Evolutionary conservation across 2,797 vertebrate genomes (phyloP).

Genomic region (Otolemur crassicaudatus): DNA sequence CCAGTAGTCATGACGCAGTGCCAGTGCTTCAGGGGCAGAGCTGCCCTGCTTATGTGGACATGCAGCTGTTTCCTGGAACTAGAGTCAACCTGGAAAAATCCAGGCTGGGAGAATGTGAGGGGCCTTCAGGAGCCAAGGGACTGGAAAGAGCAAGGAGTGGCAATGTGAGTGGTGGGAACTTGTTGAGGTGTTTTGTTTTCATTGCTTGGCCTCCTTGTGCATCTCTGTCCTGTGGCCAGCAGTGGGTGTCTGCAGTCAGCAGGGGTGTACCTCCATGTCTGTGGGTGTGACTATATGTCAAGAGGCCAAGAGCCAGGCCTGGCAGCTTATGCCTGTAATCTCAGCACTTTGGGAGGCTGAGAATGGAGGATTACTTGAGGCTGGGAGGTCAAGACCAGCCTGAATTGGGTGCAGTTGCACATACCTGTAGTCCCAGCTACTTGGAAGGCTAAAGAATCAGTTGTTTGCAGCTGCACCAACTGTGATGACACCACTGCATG

Average conservation of each 20-base stretch:
- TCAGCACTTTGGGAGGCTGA: neutral
- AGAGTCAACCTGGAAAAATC: conserved; percentile 62
- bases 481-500: neutral
- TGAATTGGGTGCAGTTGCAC: neutral
- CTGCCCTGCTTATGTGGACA: conserved; percentile 3
- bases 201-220: neutral
- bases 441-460: neutral
- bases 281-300: neutral
- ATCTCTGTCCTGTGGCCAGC: neutral
- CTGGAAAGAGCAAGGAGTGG: neutral
- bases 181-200: neutral
- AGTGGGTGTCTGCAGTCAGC: neutral
- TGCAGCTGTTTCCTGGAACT: conserved; percentile 68
- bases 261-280: neutral
- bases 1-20: neutral
- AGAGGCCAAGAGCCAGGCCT: neutral
- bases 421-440: neutral
- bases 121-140: neutral
- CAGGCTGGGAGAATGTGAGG: neutral
- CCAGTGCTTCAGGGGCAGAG: conserved; percentile 42
- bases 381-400: neutral
- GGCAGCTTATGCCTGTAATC: neutral
- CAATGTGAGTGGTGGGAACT: neutral
- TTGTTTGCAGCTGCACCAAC: neutral
- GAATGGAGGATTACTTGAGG: neutral